Evolutionary conservation across 2,113 vertebrate species (phyloP).

Genomic region (Campylomormyrus numenius): DNA sequence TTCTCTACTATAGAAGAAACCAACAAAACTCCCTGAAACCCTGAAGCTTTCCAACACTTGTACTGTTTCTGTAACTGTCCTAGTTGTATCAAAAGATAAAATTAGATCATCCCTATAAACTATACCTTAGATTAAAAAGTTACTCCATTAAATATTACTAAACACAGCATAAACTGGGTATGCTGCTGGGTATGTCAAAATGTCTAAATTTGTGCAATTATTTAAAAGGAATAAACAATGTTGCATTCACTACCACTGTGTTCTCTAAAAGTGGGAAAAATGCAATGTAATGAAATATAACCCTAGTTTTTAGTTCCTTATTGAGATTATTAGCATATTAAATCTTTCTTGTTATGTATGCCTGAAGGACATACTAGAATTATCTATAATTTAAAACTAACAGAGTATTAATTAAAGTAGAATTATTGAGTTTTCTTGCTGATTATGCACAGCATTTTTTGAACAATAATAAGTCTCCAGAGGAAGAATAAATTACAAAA

Average conservation of each 20-base stretch:
- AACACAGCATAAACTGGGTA: background rate
- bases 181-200: background rate
- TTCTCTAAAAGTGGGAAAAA: background rate
- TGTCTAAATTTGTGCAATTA: background rate
- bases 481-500: background rate
- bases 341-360: background rate
- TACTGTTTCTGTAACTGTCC: background rate
- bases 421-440: background rate
- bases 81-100: background rate
- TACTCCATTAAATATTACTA: background rate
- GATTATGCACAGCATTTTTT: background rate
- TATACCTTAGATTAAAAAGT: background rate
- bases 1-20: background rate
- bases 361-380: background rate
- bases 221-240: background rate
- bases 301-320: background rate
- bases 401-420: slow-evolving; percentile 5
- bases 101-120: background rate
- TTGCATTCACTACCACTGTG: background rate
- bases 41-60: background rate
- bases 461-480: background rate
- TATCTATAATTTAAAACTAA: background rate
- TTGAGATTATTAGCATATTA: background rate
- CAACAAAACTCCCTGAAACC: background rate
- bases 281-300: background rate